Conservation (phyloP, 2,113 vertebrate genomes). For the Uropsilus gracilis region DNA sequence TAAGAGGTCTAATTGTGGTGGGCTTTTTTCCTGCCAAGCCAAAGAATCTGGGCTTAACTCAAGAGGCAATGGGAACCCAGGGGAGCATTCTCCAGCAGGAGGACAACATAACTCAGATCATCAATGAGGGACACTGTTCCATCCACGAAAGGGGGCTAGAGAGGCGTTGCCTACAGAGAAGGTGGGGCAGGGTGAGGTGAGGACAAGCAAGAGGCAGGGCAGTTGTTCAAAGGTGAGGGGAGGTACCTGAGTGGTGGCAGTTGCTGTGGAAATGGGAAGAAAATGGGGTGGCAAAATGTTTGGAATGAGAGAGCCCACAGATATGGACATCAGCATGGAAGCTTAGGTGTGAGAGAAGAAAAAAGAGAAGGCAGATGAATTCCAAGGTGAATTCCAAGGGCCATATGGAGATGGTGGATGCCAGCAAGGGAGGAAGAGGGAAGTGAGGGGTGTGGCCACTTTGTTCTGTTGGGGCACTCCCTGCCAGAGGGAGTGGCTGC, state of each 20-base stretch:
- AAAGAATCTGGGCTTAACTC: neutral
- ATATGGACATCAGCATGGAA: neutral
- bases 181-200: neutral
- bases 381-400: neutral
- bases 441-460: neutral
- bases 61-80: neutral
- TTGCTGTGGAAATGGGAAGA: neutral
- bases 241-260: neutral
- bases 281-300: neutral
- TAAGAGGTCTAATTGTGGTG: neutral
- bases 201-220: neutral
- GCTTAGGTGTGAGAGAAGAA: neutral
- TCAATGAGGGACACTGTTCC: no score
- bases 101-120: neutral
- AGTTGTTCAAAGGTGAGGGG: neutral
- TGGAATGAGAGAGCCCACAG: neutral
- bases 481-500: neutral
- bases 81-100: neutral
- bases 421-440: neutral
- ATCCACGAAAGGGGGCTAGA: neutral
- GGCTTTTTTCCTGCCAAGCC: neutral
- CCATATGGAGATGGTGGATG: neutral
- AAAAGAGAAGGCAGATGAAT: neutral
- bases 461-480: neutral
- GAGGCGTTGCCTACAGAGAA: neutral